Conservation (phyloP, 2,888 invertebrate genomes). For the Automeris io region DNA sequence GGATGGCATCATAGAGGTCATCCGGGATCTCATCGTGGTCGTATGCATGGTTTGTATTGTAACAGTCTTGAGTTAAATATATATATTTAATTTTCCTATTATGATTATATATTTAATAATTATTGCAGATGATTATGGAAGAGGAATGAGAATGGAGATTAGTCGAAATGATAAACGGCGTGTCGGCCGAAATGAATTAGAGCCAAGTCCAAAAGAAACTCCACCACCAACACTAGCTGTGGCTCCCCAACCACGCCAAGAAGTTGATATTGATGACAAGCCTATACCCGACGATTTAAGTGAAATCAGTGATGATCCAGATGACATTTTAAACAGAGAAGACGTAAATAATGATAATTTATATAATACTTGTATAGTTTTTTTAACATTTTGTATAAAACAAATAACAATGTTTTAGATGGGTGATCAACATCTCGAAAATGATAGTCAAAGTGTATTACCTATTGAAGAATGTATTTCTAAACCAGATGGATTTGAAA, state of each 20-base stretch:
- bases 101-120: neutral
- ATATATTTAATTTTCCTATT: neutral
- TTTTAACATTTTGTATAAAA: neutral
- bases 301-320: conserved; percentile 93
- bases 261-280: conserved; percentile 68
- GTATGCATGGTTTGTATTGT: conserved; percentile 45
- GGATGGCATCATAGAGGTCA: conserved; percentile 70
- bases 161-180: conserved; percentile 56
- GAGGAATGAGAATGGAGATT: conserved; percentile 58
- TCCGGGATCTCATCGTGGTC: conserved; percentile 70
- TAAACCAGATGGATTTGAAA: conserved; percentile 55
- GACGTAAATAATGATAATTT: conserved; percentile 64
- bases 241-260: conserved; percentile 36
- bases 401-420: conserved; percentile 33
- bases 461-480: conserved; percentile 40
- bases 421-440: conserved; percentile 61
- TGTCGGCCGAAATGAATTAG: conserved; percentile 50
- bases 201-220: conserved; percentile 39
- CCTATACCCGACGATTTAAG: conserved; percentile 84
- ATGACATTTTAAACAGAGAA: conserved; percentile 89
- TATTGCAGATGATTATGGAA: conserved; percentile 56
- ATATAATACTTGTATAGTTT: neutral
- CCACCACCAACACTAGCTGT: conserved; percentile 52
- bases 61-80: neutral
- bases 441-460: conserved; percentile 53